Evolutionary conservation across 1,140 invertebrate genomes (phyloP), one percentile per base, ranked within the genome.

Genomic region (Hesperophylax magnus): DNA sequence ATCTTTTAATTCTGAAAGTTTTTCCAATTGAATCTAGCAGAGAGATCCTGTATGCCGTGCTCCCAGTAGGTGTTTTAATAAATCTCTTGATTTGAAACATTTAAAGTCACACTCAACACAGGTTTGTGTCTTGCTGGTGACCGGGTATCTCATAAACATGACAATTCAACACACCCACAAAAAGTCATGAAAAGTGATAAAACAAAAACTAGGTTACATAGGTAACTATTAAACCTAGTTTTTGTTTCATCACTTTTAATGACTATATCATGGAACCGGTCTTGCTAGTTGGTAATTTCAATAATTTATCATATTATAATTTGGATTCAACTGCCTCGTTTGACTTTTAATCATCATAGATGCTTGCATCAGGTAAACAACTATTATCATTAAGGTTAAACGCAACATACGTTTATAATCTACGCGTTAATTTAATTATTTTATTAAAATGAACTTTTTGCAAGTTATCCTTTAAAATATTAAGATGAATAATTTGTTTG

Each of bases 41-140:
- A 91, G 86, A 17, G 88, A 91, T 52, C 90, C 88, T 0, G 86
- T 87, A 74, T 90, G 88, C 56, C 90, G 86, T 74, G 91, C 91
- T 56, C 86, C 88, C 14, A 86, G 85, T 80, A 91, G 86, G 83
- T 89, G 88, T 17, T 84, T 81, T 54, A 89, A 86, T 86, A 89
- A 86, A 77, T 89, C 86, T 56, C 85, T 85, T 5, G 89, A 87
- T 72, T 86, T 87, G 34, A 87, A 88, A 78, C 87, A 88, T 71
- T 88, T 88, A 24, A 85, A 88, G 34, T 87, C 84, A 74, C 88
- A 89, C 8, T 85, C 87, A 69, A 88, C 86, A 71, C 88, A 89
- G 22, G 87, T 85, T 72, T 89, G 88, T 0, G 86, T 86, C 82
- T 89, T 89, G 27, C 87, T 63, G 15, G 81, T n/a, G n/a, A n/a